phyloP scores from a whole-genome alignment of 2,797 vertebrate species.

The Sebastes cheni region DNA sequence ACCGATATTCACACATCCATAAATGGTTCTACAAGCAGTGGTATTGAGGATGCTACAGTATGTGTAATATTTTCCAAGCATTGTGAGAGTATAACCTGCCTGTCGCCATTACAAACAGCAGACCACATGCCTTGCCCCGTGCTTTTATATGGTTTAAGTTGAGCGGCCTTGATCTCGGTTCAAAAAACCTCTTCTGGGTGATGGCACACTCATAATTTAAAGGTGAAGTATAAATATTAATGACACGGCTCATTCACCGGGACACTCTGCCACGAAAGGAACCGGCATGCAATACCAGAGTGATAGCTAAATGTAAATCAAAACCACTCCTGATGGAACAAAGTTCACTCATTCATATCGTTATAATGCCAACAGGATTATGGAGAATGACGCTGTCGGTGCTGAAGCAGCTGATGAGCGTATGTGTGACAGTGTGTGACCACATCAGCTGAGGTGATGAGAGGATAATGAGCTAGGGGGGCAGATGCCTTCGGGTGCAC shows the following conservation, averaged over 20 bases:
- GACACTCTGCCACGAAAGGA: constrained; percentile 29
- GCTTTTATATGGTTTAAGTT: constrained; percentile 31
- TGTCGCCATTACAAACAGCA: constrained; percentile 61
- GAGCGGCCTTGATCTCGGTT: constrained; percentile 41
- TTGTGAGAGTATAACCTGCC: constrained; percentile 30
- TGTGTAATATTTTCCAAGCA: constrained; percentile 51
- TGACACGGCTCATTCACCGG: constrained; percentile 49
- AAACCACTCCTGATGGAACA: constrained; percentile 25
- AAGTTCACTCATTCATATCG: constrained; percentile 24
- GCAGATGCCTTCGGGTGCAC: constrained; percentile 10
- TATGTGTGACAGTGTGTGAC: constrained; percentile 51
- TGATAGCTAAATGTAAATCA: constrained; percentile 20
- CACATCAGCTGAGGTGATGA: constrained; percentile 46
- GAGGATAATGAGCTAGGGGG: constrained; percentile 53
- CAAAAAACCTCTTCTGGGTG: constrained; percentile 54
- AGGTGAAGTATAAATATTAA: constrained; percentile 74
- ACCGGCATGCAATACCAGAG: background rate
- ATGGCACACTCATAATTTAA: constrained; percentile 67
- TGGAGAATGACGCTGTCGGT: background rate
- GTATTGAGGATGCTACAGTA: constrained; percentile 27
- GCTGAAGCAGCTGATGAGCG: constrained; percentile 38
- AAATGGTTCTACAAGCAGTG: constrained; percentile 35
- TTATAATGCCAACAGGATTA: background rate
- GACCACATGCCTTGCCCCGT: constrained; percentile 30
- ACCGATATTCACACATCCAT: constrained; percentile 29